A percentile compares a stretch with the other conserved stretches of the same genome.
Conservation (phyloP, 2,113 vertebrate species). For the Junco hyemalis region DNA sequence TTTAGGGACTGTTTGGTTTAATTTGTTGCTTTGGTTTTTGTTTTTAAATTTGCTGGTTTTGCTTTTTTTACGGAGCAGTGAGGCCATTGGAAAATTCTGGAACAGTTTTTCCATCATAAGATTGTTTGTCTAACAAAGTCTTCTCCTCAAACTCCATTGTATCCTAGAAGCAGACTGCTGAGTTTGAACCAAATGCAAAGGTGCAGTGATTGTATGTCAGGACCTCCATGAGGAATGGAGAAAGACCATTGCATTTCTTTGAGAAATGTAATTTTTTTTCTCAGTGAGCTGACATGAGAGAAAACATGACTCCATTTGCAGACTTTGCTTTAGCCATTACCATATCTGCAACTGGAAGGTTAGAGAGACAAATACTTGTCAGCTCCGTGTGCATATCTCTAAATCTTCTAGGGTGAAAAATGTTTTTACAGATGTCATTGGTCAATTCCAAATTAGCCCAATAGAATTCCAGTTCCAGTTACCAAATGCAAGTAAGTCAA, state of each 20-base stretch:
- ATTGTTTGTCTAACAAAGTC: not conserved
- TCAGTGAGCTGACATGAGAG: not conserved
- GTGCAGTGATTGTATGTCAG: not conserved
- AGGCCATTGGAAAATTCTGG: not conserved
- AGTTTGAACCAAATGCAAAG: not conserved
- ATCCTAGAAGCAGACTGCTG: not conserved
- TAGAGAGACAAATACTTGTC: not conserved
- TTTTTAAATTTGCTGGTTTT: not conserved
- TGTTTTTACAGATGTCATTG: not conserved
- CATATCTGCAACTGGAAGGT: not conserved
- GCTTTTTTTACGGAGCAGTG: rapidly evolving
- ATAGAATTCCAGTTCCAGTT: not conserved
- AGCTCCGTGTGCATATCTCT: rapidly evolving
- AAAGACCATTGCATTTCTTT: not conserved
- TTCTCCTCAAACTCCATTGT: not conserved
- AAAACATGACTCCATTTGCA: not conserved
- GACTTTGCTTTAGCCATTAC: not conserved
- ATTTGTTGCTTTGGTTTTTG: not conserved
- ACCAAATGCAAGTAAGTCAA: not conserved
- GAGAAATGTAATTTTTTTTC: not conserved
- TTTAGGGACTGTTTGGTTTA: not conserved
- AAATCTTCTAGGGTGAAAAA: not conserved
- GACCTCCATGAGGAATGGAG: not conserved
- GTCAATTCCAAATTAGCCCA: not conserved
- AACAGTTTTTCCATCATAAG: not conserved